These are phyloP conservation scores for Plebejus anna DNA, from an alignment of 2,888 invertebrate genomes.

Conservation along the genomic window DNA sequence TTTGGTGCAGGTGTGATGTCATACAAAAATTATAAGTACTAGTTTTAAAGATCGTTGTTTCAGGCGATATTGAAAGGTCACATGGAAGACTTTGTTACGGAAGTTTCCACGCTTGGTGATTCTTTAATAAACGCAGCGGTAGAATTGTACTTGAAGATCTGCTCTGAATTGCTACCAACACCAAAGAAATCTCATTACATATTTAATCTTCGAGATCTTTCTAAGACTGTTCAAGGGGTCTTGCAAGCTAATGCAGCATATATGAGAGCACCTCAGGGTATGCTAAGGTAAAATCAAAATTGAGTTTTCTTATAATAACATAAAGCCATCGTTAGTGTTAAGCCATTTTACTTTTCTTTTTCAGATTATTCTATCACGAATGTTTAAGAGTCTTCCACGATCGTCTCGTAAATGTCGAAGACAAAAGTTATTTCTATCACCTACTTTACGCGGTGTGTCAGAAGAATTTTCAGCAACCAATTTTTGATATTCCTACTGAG, in stretches of 20 bases:
- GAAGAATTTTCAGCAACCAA: slow-evolving; percentile 81
- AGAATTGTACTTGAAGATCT: slow-evolving; percentile 89
- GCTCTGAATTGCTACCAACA: slow-evolving; percentile 90
- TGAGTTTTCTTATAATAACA: neutral
- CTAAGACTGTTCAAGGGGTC: slow-evolving; percentile 94
- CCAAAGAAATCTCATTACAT: slow-evolving; percentile 96
- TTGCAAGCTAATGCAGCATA: slow-evolving; percentile 88
- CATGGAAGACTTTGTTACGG: slow-evolving; percentile 86
- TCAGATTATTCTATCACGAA: slow-evolving; percentile 94
- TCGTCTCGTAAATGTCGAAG: slow-evolving; percentile 89
- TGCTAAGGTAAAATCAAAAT: slow-evolving; percentile 77
- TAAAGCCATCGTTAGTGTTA: neutral
- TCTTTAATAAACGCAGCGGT: slow-evolving; percentile 90
- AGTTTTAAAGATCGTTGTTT: slow-evolving; percentile 31
- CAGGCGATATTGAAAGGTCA: slow-evolving; percentile 87
- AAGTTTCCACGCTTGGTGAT: slow-evolving; percentile 83
- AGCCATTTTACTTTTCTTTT: neutral
- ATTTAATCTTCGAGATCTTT: slow-evolving; percentile 94
- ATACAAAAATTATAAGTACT: neutral
- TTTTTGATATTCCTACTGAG: slow-evolving; percentile 81
- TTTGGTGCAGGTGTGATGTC: too few relatives aligned
- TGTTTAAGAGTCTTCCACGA: slow-evolving; percentile 95
- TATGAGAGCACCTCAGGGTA: slow-evolving; percentile 83
- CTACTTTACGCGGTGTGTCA: slow-evolving; percentile 84
- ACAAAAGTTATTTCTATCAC: slow-evolving; percentile 88